These are phyloP conservation scores for Escarpia spicata DNA, from an alignment of 2,888 invertebrate genomes.

Conservation along the genomic window DNA sequence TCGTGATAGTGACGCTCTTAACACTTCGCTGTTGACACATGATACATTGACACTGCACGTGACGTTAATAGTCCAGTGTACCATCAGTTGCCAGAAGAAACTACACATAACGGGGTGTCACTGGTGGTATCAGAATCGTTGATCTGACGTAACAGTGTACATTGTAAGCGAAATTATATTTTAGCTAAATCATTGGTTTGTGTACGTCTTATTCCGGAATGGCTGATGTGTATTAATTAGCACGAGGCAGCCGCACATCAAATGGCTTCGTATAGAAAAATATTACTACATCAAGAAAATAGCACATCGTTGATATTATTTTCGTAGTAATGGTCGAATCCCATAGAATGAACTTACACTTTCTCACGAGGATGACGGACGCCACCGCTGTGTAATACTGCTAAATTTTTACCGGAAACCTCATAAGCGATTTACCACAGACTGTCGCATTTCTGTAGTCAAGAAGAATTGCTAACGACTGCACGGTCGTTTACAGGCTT, in stretches of 20 bases:
- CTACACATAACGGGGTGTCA: background rate
- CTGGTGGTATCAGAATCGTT: too few relatives aligned
- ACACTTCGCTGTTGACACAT: too few relatives aligned
- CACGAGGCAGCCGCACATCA: background rate
- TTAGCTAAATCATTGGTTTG: background rate
- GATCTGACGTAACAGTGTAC: too few relatives aligned
- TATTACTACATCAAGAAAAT: background rate
- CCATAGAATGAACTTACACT: background rate
- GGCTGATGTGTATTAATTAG: background rate
- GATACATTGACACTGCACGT: background rate
- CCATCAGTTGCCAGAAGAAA: background rate
- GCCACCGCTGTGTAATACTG: background rate
- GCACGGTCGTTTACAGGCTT: background rate
- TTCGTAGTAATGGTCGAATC: background rate
- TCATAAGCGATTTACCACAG: background rate
- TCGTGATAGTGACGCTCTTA: background rate
- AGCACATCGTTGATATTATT: background rate
- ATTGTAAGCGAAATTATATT: background rate
- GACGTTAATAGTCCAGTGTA: background rate
- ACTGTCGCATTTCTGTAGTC: background rate
- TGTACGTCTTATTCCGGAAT: background rate
- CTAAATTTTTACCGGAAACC: background rate
- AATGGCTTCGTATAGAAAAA: background rate
- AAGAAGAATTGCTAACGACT: background rate
- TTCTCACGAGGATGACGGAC: background rate